Evolutionary conservation across 2,797 vertebrate genomes (phyloP), one percentile per base, ranked within the genome.

Genomic region (Cyprinodon diabolis): DNA sequence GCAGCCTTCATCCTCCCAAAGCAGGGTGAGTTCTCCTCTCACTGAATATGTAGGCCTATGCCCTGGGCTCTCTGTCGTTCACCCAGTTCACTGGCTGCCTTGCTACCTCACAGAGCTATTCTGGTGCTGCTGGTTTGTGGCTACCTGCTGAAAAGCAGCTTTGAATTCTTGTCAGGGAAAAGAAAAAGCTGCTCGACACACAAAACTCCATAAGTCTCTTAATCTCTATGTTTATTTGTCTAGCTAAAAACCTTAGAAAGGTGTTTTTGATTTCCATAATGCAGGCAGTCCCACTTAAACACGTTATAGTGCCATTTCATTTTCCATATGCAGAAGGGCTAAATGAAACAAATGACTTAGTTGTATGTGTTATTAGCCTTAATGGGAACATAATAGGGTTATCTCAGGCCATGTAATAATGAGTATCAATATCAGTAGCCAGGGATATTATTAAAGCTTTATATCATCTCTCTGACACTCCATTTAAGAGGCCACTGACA

Each of bases 371-470:
- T 95, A 94, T 94, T 93, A 91, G 80, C 67, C 80, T 85, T 95
- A 95, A 95, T 95, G 94, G 93, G 86, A 89, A 93, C 87, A 86
- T 95, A 95, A 95, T 94, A 93, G 84, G 91, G 89, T 92, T 86
- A 90, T 88, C 86, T 88, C 77, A 83, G 88, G 90, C 91, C 87
- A 86, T 43, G 71, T 90, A 91, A 95, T 95, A 94, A 95, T 93
- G 92, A 94, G 92, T 94, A 94, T 94, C 93, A 94, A 94, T 94
- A 94, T 91, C 77, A 88, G 86, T 80, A 82, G 81, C 82, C 77
- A 84, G 84, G 85, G 80, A 86, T 90, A 91, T 95, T 94, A 95
- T 95, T 95, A 94, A 94, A 93, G 94, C 86, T 82, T 94, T 95
- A 93, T 93, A 95, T 95, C 94, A 95, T 94, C 83, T 87, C 80